Conservation (phyloP, 2,113 vertebrate genomes). For the Zapus hudsonius region DNA sequence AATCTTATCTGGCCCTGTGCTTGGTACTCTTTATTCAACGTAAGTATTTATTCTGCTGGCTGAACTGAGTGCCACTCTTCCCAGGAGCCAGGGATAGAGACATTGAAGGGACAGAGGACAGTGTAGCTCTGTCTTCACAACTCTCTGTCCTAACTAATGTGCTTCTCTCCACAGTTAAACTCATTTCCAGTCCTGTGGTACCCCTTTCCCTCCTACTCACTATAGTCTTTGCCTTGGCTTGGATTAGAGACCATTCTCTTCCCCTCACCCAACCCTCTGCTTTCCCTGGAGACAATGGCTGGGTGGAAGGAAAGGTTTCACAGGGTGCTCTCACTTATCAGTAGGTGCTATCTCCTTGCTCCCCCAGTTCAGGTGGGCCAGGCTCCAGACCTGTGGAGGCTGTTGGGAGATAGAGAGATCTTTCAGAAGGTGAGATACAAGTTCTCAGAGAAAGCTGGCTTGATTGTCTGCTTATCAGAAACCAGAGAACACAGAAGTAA, state of each 20-base stretch:
- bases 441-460: neutral
- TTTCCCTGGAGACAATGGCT: neutral
- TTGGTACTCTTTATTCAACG: neutral
- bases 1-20: neutral
- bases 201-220: neutral
- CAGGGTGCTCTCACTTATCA: neutral
- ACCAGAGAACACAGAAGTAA: neutral
- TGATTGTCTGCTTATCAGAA: neutral
- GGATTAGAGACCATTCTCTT: neutral
- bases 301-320: neutral
- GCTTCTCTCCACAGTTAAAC: neutral
- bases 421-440: conserved; percentile 45
- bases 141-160: neutral
- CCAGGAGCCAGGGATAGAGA: neutral
- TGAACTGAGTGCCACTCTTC: neutral
- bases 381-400: neutral
- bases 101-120: neutral
- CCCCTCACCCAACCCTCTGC: neutral
- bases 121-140: neutral
- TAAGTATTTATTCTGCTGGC: neutral
- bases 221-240: neutral
- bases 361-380: neutral
- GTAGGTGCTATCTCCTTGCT: conserved; percentile 6
- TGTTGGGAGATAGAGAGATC: conserved; percentile 39
- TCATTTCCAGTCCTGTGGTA: neutral